These are phyloP conservation scores for Neodon shergylaensis DNA, from an alignment of 2,113 vertebrate genomes.

Conservation along the genomic window DNA sequence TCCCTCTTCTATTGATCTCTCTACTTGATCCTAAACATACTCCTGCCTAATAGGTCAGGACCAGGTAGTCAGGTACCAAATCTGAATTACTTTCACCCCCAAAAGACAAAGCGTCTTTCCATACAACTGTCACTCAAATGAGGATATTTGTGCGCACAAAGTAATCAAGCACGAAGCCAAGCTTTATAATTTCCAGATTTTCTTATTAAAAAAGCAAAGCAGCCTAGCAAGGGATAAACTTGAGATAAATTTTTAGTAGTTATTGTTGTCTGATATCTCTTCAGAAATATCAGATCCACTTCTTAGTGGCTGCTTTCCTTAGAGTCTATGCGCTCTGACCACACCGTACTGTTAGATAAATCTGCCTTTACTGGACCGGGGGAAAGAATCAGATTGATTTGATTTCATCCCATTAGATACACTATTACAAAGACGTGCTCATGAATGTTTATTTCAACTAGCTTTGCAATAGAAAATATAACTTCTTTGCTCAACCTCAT, in stretches of 20 bases:
- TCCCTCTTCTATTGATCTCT: background rate
- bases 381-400: slow-evolving; percentile 25
- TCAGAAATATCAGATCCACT: slow-evolving; percentile 3
- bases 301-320: background rate
- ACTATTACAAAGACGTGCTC: slow-evolving; percentile 49
- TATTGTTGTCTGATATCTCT: background rate
- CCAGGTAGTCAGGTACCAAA: background rate
- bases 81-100: slow-evolving; percentile 25
- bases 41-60: background rate
- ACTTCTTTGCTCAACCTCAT: background rate
- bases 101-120: background rate
- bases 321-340: slow-evolving; percentile 2
- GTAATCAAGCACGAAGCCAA: background rate
- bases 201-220: background rate
- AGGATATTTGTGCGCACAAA: background rate
- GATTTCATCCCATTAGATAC: slow-evolving; percentile 42
- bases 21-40: background rate
- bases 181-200: background rate
- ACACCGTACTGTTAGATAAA: background rate
- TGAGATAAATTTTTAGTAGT: slow-evolving; percentile 25
- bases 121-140: slow-evolving; percentile 12
- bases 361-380: background rate
- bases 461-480: slow-evolving; percentile 44
- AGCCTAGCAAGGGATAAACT: background rate
- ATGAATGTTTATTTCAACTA: slow-evolving; percentile 37